Base-by-base conservation (phyloP, 2,888 invertebrate genomes). In the Drosophila affinis region DNA sequence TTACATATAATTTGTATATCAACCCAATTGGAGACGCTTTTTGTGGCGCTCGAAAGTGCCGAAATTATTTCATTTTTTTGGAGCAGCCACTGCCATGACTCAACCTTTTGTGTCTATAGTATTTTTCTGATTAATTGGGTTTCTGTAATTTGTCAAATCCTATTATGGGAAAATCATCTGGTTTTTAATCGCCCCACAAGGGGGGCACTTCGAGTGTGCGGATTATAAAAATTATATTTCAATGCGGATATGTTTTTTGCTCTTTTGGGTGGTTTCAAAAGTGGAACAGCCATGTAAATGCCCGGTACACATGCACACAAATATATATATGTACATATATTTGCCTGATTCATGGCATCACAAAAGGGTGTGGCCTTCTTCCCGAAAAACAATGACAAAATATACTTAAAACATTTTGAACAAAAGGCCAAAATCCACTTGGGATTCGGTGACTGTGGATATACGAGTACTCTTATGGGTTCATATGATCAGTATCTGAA, bases 271-370 rank as follows among this genome's bases (percentile, higher is more conserved):
- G 58, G 12, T 21, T 67, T 80, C 69, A 74, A 74, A 83, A 88
- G 79, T 83, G 83, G 88, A 83, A 88, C 88, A 88, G 70, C 75
- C 83, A 76, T 79, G 85, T 87, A 63, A 57, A 57, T 47, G 47
- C 29, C 46, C 57, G 29, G 54, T 62, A 61, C 52, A 55, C 62
- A 55, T 61, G 65, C 65, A 74, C 71, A 72, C 72, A 80, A 1
- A 24, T 54, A 24, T 54, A 39, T 21, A 32, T 9, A 32, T 32
- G 32, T 4, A 59, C 47, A 47, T 59, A 47, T 63, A 51, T 74
- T 76, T 79, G 76, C 82, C 87, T 83, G 88, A 83, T 83, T 83
- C 83, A 83, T 88, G 88, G 73, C 72, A 57, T 57, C 72, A 76
- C 86, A 77, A 77, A 39, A 81, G 82, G 88, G 83, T 85, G 83